These are phyloP conservation scores for Autographa pulchrina DNA, from an alignment of 2,888 invertebrate species.

Conservation along the genomic window DNA sequence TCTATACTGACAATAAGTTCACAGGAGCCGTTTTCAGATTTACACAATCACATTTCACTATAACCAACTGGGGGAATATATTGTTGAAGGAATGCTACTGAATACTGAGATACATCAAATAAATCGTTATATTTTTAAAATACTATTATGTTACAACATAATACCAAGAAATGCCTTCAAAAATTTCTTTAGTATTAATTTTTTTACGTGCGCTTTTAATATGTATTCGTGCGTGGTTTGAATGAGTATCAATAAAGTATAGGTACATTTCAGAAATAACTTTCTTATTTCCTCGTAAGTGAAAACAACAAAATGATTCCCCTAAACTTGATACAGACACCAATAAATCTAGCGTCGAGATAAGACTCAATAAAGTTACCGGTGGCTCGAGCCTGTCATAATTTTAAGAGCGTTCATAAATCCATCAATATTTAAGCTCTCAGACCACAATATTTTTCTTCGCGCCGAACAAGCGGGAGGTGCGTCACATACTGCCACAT, in stretches of 20 bases:
- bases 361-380: constrained; percentile 85
- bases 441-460: constrained; percentile 85
- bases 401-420: constrained; percentile 87
- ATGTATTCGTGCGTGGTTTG: constrained; percentile 25
- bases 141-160: constrained; percentile 9
- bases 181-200: constrained; percentile 24
- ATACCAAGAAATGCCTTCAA: neutral
- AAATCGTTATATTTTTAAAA: constrained; percentile 20
- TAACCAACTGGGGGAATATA: constrained; percentile 38
- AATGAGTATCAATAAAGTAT: constrained; percentile 22
- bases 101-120: constrained; percentile 15
- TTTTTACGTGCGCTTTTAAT: constrained; percentile 50
- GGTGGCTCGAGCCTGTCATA: constrained; percentile 82
- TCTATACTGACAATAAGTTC: constrained; percentile 67
- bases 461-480: constrained; percentile 71
- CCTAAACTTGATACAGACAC: constrained; percentile 75
- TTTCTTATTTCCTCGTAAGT: constrained; percentile 61
- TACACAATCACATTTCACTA: constrained; percentile 58
- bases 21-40: constrained; percentile 61
- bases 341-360: constrained; percentile 82
- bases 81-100: constrained; percentile 38
- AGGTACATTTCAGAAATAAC: constrained; percentile 41
- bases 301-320: constrained; percentile 76
- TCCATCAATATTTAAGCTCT: constrained; percentile 88
- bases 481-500: constrained; percentile 85